Conservation (phyloP, 2,797 vertebrate genomes). For the Notolabrus celidotus region DNA sequence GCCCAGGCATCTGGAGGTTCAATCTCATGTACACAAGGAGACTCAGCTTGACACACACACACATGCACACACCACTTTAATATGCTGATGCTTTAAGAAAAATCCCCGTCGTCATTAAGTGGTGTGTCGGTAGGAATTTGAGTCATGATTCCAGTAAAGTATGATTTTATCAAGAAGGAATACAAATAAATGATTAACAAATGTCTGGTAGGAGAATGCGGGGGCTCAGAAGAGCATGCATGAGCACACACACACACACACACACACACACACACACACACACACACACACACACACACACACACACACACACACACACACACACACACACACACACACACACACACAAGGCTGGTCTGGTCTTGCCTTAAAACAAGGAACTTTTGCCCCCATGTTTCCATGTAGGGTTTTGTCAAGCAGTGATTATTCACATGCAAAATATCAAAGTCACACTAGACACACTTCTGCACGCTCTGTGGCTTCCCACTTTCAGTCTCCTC, state of each 20-base stretch:
- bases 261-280: too few species aligned
- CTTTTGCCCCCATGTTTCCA: slow-evolving; percentile 15
- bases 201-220: slow-evolving; percentile 28
- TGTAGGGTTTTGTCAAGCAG: neutral
- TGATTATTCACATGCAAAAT: neutral
- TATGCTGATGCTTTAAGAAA: neutral
- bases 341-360: slow-evolving; percentile 18
- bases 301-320: slow-evolving; percentile 19
- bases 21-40: slow-evolving; percentile 44
- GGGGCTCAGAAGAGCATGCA: too few species aligned
- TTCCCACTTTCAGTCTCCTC: neutral
- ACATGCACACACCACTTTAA: slow-evolving; percentile 2
- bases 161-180: slow-evolving; percentile 14
- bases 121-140: slow-evolving; percentile 8
- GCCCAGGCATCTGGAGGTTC: slow-evolving; percentile 60
- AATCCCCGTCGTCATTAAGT: neutral
- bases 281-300: too few species aligned
- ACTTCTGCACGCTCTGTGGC: neutral
- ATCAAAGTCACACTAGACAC: neutral
- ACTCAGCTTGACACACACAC: slow-evolving; percentile 17
- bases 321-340: slow-evolving; percentile 15
- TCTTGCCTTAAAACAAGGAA: slow-evolving; percentile 16
- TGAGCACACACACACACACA: too few species aligned
- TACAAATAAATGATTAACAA: slow-evolving; percentile 52
- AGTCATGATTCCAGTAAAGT: slow-evolving; percentile 45